These are phyloP conservation scores for Propithecus perrieri DNA, from an alignment of 2,797 vertebrate genomes.

Conservation along the genomic window DNA sequence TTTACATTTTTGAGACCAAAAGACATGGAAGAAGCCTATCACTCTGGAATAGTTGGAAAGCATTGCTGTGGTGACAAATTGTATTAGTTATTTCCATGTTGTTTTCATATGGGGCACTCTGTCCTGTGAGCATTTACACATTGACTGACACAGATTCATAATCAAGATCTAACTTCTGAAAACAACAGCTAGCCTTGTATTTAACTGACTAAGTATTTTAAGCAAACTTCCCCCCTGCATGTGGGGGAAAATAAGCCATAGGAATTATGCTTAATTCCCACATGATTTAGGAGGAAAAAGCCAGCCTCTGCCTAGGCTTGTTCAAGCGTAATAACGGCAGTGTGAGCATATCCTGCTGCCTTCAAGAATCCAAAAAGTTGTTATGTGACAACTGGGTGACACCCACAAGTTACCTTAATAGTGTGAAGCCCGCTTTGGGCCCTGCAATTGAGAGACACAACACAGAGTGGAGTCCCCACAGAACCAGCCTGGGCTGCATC, in stretches of 20 bases:
- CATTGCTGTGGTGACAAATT: not conserved
- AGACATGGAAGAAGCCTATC: not conserved
- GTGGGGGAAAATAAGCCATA: not conserved
- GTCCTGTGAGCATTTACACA: not conserved
- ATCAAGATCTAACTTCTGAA: slow-evolving; percentile 12
- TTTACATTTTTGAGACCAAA: not conserved
- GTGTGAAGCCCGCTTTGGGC: not conserved
- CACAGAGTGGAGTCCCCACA: not conserved
- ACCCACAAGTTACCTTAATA: not conserved
- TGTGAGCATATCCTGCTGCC: not conserved
- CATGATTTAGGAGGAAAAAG: not conserved
- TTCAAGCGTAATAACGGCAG: not conserved
- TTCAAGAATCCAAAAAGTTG: not conserved
- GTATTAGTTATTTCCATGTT: not conserved
- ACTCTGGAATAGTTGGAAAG: not conserved
- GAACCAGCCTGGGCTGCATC: not conserved
- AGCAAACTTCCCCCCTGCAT: not conserved
- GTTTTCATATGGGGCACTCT: not conserved
- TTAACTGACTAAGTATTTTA: slow-evolving; percentile 13
- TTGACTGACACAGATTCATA: not conserved
- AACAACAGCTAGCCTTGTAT: slow-evolving; percentile 22
- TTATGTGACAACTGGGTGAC: not conserved
- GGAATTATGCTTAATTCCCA: not conserved
- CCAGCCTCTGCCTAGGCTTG: not conserved
- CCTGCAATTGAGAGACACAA: not conserved